A percentile compares a stretch with the other conserved stretches of the same genome.
phyloP scores from a whole-genome alignment of 2,797 vertebrate genomes.

The Epinephelus awoara region DNA sequence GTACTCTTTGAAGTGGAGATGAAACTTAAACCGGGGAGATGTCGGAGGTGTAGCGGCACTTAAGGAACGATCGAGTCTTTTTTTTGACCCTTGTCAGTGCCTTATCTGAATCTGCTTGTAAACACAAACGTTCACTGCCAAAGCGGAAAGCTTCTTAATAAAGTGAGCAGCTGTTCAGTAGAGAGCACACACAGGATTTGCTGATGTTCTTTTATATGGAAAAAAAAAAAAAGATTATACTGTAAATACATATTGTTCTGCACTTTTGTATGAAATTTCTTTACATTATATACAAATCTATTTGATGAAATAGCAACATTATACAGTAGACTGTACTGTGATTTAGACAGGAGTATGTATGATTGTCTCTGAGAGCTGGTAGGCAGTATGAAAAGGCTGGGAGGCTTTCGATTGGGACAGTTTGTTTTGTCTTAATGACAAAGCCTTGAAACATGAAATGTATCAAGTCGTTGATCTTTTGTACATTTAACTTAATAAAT shows the following conservation, averaged over 20 bases:
- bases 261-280: constrained; percentile 84
- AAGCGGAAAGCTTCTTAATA: constrained; percentile 71
- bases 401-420: constrained; percentile 84
- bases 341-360: constrained; percentile 70
- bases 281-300: constrained; percentile 83
- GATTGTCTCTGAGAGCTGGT: constrained; percentile 69
- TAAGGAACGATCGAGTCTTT: constrained; percentile 69
- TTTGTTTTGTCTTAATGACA: constrained; percentile 83
- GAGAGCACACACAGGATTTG: constrained; percentile 72
- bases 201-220: constrained; percentile 74
- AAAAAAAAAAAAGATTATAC: constrained; percentile 73
- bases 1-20: constrained; percentile 43
- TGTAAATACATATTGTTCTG: constrained; percentile 86
- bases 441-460: constrained; percentile 84
- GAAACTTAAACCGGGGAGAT: constrained; percentile 24
- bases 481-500: constrained; percentile 90
- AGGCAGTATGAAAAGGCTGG: constrained; percentile 67
- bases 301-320: constrained; percentile 75
- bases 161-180: constrained; percentile 68
- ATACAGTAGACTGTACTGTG: constrained; percentile 80
- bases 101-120: constrained; percentile 79
- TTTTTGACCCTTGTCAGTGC: constrained; percentile 76
- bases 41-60: constrained; percentile 59
- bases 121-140: constrained; percentile 75
- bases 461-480: constrained; percentile 83